Base-by-base conservation (phyloP, 2,888 invertebrate genomes). In the Iphiclides podalirius region DNA sequence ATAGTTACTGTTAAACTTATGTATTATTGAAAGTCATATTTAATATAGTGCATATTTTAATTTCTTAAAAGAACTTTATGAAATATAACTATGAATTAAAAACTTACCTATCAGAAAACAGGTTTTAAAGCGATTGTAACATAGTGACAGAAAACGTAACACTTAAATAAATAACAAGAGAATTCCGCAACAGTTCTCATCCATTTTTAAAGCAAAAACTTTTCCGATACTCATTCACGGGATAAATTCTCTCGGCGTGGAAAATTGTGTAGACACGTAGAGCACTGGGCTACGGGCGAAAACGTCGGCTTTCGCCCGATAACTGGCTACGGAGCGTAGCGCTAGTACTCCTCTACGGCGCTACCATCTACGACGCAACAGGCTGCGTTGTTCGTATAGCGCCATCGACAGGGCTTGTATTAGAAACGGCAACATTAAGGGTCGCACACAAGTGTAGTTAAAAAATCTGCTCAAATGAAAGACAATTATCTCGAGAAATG, bases 321-420 rank as follows among this genome's bases (percentile, higher is more conserved):
- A 71, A 86, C 86, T 86, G 84, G 72, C 85, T 79, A 79, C 79
- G 75, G 63, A 50, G 47, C 55, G 54, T 55, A 54, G 54, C 28
- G 7, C n/a, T n/a, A n/a, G 2, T 8, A 4, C 48, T 34, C 16
- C 13, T 52, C 58, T 60, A 55, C 58, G 61, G 57, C 39, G 67
- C 66, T 65, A 35, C 15, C 7, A 14, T 35, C 72, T 72, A 67
- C 75, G 72, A 66, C 77, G 81, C 82, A 82, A 82, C 82, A 82
- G 83, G 82, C 82, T 67, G 66, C 60, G 59, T 53, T 53, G 47
- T 58, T 45, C 31, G 52, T 40, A 40, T 28, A 17, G 20, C 37
- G 41, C 15, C 36, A 48, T 48, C 42, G 48, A 44, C 39, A 31
- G 17, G 17, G 8, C 28, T 17, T 26, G 33, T 47, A 52, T 55